These are phyloP conservation scores for Candoia aspera DNA, from an alignment of 2,113 vertebrate species.

Conservation along the genomic window DNA sequence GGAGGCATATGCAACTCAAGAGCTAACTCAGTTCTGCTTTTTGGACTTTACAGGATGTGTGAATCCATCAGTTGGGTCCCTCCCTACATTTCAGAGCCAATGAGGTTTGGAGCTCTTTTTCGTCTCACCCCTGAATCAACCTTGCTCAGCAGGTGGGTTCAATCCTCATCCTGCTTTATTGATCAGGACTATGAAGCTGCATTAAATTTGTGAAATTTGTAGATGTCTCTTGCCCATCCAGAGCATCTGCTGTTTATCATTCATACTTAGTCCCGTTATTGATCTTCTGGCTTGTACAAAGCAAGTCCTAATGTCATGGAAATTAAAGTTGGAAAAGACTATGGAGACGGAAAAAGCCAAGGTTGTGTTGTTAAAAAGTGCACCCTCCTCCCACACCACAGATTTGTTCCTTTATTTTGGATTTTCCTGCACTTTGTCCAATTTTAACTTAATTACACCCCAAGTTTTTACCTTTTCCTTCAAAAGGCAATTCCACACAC, in stretches of 20 bases:
- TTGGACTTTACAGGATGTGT: background rate
- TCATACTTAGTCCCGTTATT: background rate
- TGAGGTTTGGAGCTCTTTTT: background rate
- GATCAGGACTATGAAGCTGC: background rate
- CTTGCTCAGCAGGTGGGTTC: background rate
- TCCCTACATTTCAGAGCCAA: background rate
- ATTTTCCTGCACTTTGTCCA: conserved; percentile 58
- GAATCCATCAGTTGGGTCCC: background rate
- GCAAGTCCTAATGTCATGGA: background rate
- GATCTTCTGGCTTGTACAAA: conserved; percentile 1
- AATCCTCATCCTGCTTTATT: background rate
- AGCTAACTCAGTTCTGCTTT: too few relatives aligned
- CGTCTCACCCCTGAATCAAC: background rate
- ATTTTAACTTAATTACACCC: conserved; percentile 44
- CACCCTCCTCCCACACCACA: background rate
- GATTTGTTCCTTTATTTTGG: conserved; percentile 40
- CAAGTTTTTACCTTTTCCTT: conserved; percentile 22
- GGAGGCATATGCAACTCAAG: too few relatives aligned
- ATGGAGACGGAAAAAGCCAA: conserved; percentile 35
- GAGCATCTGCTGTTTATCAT: conserved; percentile 7
- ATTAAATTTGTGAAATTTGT: background rate
- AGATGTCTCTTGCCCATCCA: background rate
- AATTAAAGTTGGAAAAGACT: conserved; percentile 37
- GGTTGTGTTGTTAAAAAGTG: conserved; percentile 7
- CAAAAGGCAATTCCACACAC: background rate